Conservation (phyloP, 2,797 vertebrate genomes). For the Rhinichthys osculus region DNA sequence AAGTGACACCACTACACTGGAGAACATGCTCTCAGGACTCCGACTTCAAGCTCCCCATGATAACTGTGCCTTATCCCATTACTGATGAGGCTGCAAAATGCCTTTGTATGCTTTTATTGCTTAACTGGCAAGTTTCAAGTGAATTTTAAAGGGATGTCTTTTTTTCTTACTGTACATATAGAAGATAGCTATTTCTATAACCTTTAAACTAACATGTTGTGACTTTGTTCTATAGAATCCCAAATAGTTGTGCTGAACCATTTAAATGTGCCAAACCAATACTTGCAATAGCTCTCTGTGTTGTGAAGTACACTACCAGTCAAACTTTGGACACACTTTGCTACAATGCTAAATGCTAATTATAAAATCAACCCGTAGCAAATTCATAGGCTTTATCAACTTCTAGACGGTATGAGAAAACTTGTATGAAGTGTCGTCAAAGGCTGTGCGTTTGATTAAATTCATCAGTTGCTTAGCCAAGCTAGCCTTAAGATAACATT, state of each 20-base stretch:
- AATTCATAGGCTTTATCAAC: background rate
- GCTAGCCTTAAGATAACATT: background rate
- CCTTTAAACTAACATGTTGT: constrained; percentile 9
- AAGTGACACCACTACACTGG: constrained; percentile 16
- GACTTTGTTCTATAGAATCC: constrained; percentile 6
- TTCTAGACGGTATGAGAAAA: background rate
- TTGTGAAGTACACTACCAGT: constrained; percentile 4
- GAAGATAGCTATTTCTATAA: constrained; percentile 6
- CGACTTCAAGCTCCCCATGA: background rate
- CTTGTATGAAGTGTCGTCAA: background rate
- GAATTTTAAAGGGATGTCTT: constrained; percentile 14
- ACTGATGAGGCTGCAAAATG: constrained; percentile 3
- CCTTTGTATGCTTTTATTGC: constrained; percentile 13
- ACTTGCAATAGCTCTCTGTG: background rate
- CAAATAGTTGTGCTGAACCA: constrained; percentile 8
- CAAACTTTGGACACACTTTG: constrained; percentile 7
- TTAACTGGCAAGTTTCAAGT: background rate
- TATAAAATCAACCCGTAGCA: background rate
- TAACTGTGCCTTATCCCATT: background rate
- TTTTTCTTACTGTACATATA: constrained; percentile 39
- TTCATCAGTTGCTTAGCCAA: background rate
- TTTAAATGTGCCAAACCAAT: background rate
- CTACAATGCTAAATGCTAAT: background rate
- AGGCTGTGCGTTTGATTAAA: background rate
- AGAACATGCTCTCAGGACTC: constrained; percentile 24